phyloP scores from a whole-genome alignment of 2,797 vertebrate genomes.

The Euthynnus affinis region DNA sequence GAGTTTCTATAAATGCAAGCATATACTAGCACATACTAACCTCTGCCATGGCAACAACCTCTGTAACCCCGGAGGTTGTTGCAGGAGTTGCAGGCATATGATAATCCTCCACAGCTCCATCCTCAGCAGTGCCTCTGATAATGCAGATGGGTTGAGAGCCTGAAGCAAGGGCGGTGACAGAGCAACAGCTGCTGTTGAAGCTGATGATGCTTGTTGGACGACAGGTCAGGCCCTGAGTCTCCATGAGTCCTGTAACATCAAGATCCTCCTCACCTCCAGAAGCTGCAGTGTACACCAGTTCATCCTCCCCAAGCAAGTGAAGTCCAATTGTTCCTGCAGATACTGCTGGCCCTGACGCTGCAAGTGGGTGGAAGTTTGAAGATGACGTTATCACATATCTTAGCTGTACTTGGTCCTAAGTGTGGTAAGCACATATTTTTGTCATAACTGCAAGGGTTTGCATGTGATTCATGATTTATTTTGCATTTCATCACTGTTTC shows the following conservation, averaged over 20 bases:
- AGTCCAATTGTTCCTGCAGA: slow-evolving; percentile 48
- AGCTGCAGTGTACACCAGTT: slow-evolving; percentile 89
- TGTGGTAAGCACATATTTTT: background rate
- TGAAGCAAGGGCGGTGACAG: slow-evolving; percentile 88
- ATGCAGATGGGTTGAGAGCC: slow-evolving; percentile 90
- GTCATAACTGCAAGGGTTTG: background rate
- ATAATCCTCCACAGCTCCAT: slow-evolving; percentile 85
- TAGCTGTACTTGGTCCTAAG: background rate
- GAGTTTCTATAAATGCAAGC: background rate
- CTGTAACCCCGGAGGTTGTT: slow-evolving; percentile 80
- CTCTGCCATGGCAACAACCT: slow-evolving; percentile 90
- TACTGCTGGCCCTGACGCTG: slow-evolving; percentile 85
- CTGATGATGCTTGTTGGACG: slow-evolving; percentile 93
- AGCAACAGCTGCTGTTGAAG: slow-evolving; percentile 94
- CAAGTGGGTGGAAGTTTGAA: slow-evolving; percentile 46
- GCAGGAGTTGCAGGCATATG: slow-evolving; percentile 59
- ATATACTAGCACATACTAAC: slow-evolving; percentile 73
- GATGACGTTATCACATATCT: background rate
- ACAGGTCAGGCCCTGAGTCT: slow-evolving; percentile 80
- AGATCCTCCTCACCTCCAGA: slow-evolving; percentile 82
- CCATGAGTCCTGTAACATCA: slow-evolving; percentile 88
- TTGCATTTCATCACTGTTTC: slow-evolving; percentile 20
- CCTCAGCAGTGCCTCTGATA: slow-evolving; percentile 89
- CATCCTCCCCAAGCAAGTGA: slow-evolving; percentile 84
- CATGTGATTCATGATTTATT: slow-evolving; percentile 9